Evolutionary conservation across 37 sponge, comb jelly and placozoan species (phyloP).

Genomic region (Cliona cf. orientalis): DNA sequence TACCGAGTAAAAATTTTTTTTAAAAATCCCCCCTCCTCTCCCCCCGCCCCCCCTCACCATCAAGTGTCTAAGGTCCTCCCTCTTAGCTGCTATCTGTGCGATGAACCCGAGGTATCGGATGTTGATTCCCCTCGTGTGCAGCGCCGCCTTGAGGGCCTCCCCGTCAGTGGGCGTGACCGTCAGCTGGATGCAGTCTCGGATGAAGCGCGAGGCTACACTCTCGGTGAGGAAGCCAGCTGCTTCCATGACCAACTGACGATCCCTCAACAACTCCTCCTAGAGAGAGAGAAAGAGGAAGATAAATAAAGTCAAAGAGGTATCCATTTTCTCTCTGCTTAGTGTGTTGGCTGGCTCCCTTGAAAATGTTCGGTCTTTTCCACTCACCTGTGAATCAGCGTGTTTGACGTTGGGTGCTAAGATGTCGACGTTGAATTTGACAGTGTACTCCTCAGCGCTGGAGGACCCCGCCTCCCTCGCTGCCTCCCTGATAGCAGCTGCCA

Average conservation of each 20-base stretch:
- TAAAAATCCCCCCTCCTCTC: neutral
- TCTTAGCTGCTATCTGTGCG: constrained; percentile 40
- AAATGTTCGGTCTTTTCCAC: neutral
- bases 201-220: constrained; percentile 41
- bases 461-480: constrained; percentile 49
- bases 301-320: no score
- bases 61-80: constrained; percentile 70
- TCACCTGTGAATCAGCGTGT: constrained; percentile 57
- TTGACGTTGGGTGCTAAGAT: constrained; percentile 65
- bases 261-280: constrained; percentile 63
- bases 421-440: constrained; percentile 82
- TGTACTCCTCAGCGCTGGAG: constrained; percentile 48
- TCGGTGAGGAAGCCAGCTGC: constrained; percentile 43
- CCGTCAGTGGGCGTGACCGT: constrained; percentile 72
- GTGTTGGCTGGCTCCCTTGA: neutral
- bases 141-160: constrained; percentile 48
- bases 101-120: constrained; percentile 93
- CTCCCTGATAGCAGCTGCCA: constrained; percentile 27
- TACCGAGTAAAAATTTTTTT: neutral
- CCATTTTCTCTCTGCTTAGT: no score
- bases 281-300: neutral
- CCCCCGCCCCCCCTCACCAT: constrained; percentile 10
- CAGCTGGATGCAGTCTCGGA: constrained; percentile 72
- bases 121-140: constrained; percentile 93
- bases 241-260: constrained; percentile 47